Conservation (phyloP, 1,140 invertebrate species). For the Caenorhabditis elegans region DNA sequence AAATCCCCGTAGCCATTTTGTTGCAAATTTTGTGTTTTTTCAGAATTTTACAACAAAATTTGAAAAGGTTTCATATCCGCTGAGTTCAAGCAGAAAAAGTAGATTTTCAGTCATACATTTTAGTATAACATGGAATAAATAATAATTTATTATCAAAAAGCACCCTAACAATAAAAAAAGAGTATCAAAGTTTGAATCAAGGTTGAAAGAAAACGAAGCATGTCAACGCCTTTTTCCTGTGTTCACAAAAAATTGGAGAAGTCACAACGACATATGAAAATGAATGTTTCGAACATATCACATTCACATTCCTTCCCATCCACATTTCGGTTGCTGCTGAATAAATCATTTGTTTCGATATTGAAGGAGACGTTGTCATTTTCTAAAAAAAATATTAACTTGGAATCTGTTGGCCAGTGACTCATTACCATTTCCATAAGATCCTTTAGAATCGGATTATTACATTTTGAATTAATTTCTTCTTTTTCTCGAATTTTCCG, state of each 20-base stretch:
- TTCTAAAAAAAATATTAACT: constrained; percentile 16
- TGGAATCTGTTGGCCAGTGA: no score
- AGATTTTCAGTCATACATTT: no score
- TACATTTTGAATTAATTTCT: neutral
- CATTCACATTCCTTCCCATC: neutral
- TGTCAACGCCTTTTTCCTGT: constrained; percentile 34
- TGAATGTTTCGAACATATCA: constrained; percentile 38
- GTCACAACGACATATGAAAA: constrained; percentile 44
- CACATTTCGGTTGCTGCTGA: constrained; percentile 24
- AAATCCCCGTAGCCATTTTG: no score
- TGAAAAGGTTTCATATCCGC: no score
- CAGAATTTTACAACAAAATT: no score
- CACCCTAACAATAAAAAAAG: neutral
- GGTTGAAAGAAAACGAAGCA: constrained; percentile 45
- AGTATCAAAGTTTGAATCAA: neutral
- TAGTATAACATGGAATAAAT: no score
- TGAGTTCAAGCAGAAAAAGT: no score
- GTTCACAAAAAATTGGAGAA: constrained; percentile 44
- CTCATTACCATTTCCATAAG: neutral
- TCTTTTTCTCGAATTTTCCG: constrained; percentile 1
- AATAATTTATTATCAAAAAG: no score
- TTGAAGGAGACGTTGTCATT: constrained; percentile 17
- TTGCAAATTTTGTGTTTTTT: no score
- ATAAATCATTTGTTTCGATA: constrained; percentile 42
- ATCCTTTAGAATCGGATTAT: neutral